These are phyloP conservation scores for Drosophila melanosoma DNA, from an alignment of 2,888 invertebrate genomes.

Conservation along the genomic window DNA sequence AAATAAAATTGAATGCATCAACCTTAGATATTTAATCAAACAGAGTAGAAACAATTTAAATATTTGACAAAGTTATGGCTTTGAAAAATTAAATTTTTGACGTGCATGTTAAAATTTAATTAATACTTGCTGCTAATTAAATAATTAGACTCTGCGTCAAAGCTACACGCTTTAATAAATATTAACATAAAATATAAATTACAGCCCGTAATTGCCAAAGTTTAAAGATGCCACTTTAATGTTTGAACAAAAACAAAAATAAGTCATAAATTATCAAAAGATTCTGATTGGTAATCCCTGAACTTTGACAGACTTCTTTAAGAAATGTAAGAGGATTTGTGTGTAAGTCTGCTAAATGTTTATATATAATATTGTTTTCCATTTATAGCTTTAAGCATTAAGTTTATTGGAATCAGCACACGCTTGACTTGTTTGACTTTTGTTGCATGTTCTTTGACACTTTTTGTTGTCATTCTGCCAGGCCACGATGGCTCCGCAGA, in stretches of 20 bases:
- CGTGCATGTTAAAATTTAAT: neutral
- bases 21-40: neutral
- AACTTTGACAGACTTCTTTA: slow-evolving; percentile 4
- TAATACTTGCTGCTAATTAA: neutral
- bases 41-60: neutral
- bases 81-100: neutral
- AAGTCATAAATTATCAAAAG: slow-evolving; percentile 15
- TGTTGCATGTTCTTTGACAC: slow-evolving; percentile 67
- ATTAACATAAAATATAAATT: neutral
- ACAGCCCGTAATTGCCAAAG: neutral
- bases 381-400: slow-evolving; percentile 12
- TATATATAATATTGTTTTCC: slow-evolving; percentile 51
- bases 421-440: slow-evolving; percentile 72
- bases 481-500: slow-evolving; percentile 31
- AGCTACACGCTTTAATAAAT: neutral
- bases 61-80: neutral
- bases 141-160: neutral
- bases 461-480: slow-evolving; percentile 37
- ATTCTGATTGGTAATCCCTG: neutral
- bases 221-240: neutral
- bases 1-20: neutral
- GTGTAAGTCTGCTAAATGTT: slow-evolving; percentile 8
- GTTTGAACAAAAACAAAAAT: neutral
- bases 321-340: slow-evolving; percentile 16
- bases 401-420: slow-evolving; percentile 60